Conservation (phyloP, 2,113 vertebrate genomes). For the Nipponia nippon region DNA sequence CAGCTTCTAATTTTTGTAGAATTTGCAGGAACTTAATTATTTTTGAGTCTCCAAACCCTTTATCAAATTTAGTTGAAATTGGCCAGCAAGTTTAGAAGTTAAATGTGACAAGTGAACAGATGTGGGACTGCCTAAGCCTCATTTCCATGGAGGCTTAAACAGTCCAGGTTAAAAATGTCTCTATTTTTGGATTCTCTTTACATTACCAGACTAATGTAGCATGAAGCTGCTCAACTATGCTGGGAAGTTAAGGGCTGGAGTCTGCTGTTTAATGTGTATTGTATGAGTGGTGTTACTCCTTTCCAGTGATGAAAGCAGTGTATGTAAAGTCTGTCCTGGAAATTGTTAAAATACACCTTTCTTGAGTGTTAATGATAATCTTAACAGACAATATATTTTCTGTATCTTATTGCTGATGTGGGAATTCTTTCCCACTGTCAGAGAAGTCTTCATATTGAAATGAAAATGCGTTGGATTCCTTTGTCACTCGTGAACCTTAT, state of each 20-base stretch:
- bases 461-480: background rate
- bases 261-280: background rate
- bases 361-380: background rate
- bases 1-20: background rate
- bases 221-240: slow-evolving; percentile 36
- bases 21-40: background rate
- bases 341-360: background rate
- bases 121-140: slow-evolving; percentile 33
- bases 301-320: background rate
- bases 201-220: slow-evolving; percentile 37
- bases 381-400: background rate
- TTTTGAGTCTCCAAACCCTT: background rate
- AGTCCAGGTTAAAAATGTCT: slow-evolving; percentile 38
- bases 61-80: slow-evolving; percentile 6
- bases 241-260: background rate
- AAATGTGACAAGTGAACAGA: slow-evolving; percentile 50
- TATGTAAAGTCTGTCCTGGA: background rate
- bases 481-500: background rate
- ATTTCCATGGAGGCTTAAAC: slow-evolving; percentile 15
- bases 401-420: fast-evolving
- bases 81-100: background rate
- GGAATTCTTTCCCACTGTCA: background rate
- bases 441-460: background rate
- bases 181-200: slow-evolving; percentile 18
- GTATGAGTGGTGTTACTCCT: background rate